A percentile compares a stretch with the other conserved stretches of the same genome.
These are phyloP conservation scores for Timandra comae DNA, from an alignment of 2,888 invertebrate genomes.

Conservation along the genomic window DNA sequence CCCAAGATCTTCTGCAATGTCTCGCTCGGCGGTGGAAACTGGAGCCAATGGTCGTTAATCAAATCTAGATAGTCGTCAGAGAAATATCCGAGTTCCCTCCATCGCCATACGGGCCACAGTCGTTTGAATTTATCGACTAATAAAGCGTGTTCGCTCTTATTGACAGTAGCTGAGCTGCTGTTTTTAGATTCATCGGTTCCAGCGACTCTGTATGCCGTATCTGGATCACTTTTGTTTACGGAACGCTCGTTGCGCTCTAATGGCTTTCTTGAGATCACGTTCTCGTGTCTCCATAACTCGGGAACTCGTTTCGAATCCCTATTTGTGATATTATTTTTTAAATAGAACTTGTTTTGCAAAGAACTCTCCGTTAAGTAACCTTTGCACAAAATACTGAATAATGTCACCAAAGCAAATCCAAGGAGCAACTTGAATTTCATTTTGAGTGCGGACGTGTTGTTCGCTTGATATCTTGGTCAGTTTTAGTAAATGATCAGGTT, in stretches of 20 bases:
- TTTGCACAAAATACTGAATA: slow-evolving; percentile 34
- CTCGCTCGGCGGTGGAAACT: slow-evolving; percentile 79
- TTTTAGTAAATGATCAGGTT: slow-evolving; percentile 38
- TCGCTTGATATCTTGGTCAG: slow-evolving; percentile 37
- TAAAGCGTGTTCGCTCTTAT: slow-evolving; percentile 34
- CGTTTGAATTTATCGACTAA: slow-evolving; percentile 50
- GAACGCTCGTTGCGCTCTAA: slow-evolving; percentile 26
- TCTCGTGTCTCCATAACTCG: slow-evolving; percentile 21
- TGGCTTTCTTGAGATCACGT: slow-evolving; percentile 19
- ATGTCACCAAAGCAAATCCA: slow-evolving; percentile 28
- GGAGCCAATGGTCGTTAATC: slow-evolving; percentile 85
- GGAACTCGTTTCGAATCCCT: slow-evolving; percentile 17
- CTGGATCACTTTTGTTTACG: slow-evolving; percentile 23
- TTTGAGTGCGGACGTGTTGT: slow-evolving; percentile 43
- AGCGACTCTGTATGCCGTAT: slow-evolving; percentile 25
- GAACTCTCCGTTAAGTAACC: slow-evolving; percentile 5
- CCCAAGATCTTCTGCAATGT: slow-evolving; percentile 78
- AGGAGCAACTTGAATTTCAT: slow-evolving; percentile 43
- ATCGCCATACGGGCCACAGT: slow-evolving; percentile 62
- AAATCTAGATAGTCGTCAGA: slow-evolving; percentile 73
- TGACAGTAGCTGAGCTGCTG: slow-evolving; percentile 28
- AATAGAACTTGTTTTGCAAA: slow-evolving; percentile 9
- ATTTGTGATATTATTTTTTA: slow-evolving; percentile 14
- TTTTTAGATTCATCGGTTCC: slow-evolving; percentile 26
- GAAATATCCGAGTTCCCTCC: slow-evolving; percentile 75